These are phyloP conservation scores for Otocyon megalotis DNA, from an alignment of 2,113 vertebrate species.

Conservation along the genomic window DNA sequence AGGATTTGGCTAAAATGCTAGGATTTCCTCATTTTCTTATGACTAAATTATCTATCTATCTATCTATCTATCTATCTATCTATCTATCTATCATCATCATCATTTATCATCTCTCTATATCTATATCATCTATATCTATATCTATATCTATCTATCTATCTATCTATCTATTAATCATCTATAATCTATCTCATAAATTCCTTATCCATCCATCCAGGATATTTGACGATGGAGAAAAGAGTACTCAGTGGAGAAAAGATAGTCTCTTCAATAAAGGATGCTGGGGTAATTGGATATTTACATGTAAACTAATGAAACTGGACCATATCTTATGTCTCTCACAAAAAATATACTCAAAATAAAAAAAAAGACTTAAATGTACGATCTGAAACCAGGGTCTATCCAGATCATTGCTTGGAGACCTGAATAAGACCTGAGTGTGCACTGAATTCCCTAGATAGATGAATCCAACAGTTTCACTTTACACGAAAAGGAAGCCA, in stretches of 20 bases:
- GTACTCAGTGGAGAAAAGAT: not conserved
- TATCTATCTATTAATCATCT: no score
- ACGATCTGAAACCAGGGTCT: not conserved
- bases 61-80: no score
- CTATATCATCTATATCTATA: no score
- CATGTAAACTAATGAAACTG: not conserved
- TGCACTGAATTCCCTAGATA: not conserved
- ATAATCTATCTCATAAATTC: not conserved
- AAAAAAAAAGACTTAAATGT: not conserved
- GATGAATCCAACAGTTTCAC: not conserved
- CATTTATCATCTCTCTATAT: no score
- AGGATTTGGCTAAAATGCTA: not conserved
- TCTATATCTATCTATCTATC: no score
- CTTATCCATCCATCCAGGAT: not conserved
- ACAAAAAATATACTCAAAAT: not conserved
- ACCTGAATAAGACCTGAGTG: not conserved
- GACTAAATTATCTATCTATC: not conserved
- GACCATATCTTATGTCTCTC: not conserved
- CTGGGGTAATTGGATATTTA: not conserved
- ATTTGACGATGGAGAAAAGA: not conserved
- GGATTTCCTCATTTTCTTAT: not conserved
- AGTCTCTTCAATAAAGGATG: not conserved
- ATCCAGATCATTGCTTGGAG: not conserved
- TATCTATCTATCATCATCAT: no score
- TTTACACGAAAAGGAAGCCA: not conserved